Evolutionary conservation across 2,797 vertebrate species (phyloP).

Genomic region (Chrosomus eos): DNA sequence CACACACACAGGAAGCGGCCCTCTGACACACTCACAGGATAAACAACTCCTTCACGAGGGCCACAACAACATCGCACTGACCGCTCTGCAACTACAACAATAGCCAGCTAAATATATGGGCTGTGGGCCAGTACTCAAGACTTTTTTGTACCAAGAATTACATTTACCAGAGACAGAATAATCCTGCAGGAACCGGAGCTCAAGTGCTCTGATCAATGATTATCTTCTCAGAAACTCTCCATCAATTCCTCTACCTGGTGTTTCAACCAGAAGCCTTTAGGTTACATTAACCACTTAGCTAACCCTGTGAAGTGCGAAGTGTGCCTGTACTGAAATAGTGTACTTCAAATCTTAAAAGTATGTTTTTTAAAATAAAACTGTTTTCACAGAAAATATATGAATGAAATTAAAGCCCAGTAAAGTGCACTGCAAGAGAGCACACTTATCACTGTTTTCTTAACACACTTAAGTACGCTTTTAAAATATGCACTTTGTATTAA

Average conservation of each 20-base stretch:
- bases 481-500: background rate
- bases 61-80: background rate
- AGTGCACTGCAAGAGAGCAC: background rate
- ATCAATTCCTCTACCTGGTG: background rate
- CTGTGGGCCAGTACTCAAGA: slow-evolving; percentile 29
- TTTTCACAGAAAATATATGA: background rate
- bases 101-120: background rate
- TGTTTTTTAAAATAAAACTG: background rate
- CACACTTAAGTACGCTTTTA: background rate
- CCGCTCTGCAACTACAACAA: background rate
- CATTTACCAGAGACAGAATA: background rate
- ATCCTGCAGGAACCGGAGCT: background rate
- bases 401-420: background rate
- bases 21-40: slow-evolving; percentile 22
- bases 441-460: background rate
- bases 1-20: slow-evolving; percentile 2
- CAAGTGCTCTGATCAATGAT: background rate
- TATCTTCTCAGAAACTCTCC: background rate
- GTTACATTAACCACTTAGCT: background rate
- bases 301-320: background rate
- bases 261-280: background rate
- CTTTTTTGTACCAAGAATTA: background rate
- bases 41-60: slow-evolving; percentile 35
- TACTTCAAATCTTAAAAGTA: background rate
- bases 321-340: background rate